phyloP scores from a whole-genome alignment of 2,797 vertebrate species.

The Intellagama lesueurii region DNA sequence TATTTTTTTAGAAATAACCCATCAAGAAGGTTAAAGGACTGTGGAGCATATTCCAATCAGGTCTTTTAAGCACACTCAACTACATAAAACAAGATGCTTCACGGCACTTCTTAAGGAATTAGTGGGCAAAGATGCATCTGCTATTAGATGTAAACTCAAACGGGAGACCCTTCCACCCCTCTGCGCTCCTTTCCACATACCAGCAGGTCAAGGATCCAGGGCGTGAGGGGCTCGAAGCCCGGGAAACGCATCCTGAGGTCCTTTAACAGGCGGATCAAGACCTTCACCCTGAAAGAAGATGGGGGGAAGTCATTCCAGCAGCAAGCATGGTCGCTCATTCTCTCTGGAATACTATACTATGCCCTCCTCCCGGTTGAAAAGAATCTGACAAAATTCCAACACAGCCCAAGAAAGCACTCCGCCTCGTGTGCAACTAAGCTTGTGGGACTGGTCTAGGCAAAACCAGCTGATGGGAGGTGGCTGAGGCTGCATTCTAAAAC shows the following conservation, averaged over 20 bases:
- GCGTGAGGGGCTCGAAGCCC: slow-evolving; percentile 94
- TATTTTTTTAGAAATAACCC: too few species aligned
- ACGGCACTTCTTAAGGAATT: neutral
- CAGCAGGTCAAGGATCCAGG: slow-evolving; percentile 96
- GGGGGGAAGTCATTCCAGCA: rapidly evolving
- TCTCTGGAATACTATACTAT: neutral
- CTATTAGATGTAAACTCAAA: neutral
- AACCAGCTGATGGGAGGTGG: neutral
- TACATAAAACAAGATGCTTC: neutral
- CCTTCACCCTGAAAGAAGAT: slow-evolving; percentile 87
- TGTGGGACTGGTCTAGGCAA: neutral
- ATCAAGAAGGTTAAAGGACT: too few species aligned
- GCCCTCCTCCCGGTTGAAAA: neutral
- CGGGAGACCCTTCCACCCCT: neutral
- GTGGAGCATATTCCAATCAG: too few species aligned
- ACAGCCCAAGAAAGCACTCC: neutral
- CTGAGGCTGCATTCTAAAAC: too few species aligned
- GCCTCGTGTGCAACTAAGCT: too few species aligned
- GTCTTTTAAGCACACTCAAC: too few species aligned
- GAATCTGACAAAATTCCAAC: neutral
- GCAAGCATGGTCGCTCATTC: neutral
- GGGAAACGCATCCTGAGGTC: slow-evolving; percentile 91
- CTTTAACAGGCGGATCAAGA: slow-evolving; percentile 93
- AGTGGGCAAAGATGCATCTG: neutral
- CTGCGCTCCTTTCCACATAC: slow-evolving; percentile 67